Base-by-base conservation (phyloP, 2,797 vertebrate species). In the Lindbergichthys nudifrons region DNA sequence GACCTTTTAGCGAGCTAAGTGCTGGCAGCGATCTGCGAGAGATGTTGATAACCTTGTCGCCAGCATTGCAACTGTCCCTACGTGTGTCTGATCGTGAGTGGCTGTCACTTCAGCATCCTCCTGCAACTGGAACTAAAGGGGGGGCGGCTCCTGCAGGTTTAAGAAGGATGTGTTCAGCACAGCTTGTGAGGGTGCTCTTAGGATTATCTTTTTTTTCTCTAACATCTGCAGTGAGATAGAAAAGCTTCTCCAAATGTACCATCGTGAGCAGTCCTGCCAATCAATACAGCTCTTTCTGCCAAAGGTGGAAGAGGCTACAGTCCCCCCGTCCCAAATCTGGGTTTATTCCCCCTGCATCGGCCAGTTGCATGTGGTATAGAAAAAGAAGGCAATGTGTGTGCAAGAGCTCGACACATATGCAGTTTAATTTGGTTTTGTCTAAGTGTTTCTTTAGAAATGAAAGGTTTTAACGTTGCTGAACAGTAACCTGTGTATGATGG, bases 1-100 rank as follows among this genome's bases (percentile, higher is more conserved):
- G 89, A 88, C 88, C 95, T 95, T 83, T 95, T 2, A 36, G 32
- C 91, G 81, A 93, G 92, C 87, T 94, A 88, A 95, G 89, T 92
- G 94, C 93, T 89, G 91, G 81, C 70, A 89, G 93, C 92, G 92
- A 23, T 84, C 92, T 71, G 79, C 56, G 73, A 81, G 90, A 92
- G 87, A 92, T 94, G 93, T 94, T 95, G 95, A 96, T 94, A 89
- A 91, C 93, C 92, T 81, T 87, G 92, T 87, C n/a, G 23, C 91
- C 84, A 53, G 74, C 80, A 63, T 69, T 84, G 77, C 80, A 61
- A 65, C 85, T 84, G 78, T 84, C 70, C 72, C 77, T 79, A 78
- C 78, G 81, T 65, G 42, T 74, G 73, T 91, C 78, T 50, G 70
- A 88, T 91, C 81, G 77, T 68, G 81, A 83, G 74, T 45, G 69